Evolutionary conservation across 2,797 vertebrate species (phyloP).

Genomic region (Bufotes viridis): DNA sequence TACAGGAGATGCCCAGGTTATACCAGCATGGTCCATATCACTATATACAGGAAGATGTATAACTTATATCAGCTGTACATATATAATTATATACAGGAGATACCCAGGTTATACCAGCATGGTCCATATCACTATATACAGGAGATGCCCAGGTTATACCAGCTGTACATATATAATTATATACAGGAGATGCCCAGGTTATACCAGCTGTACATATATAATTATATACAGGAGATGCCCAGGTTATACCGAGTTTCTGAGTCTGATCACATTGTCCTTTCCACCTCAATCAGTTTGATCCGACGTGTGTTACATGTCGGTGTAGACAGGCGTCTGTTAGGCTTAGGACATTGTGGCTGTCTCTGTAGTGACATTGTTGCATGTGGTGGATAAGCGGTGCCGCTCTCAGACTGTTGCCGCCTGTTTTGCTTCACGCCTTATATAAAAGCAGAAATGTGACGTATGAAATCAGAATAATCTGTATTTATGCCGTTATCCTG

Average conservation of each 20-base stretch:
- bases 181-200: no score
- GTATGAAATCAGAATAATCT: neutral
- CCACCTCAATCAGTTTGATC: neutral
- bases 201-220: no score
- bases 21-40: no score
- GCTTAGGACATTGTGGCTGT: neutral
- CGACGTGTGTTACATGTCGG: neutral
- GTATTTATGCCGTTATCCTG: neutral
- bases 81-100: no score
- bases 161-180: no score
- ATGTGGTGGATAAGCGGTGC: neutral
- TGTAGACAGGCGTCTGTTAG: neutral
- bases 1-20: no score
- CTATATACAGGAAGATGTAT: no score
- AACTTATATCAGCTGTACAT: no score
- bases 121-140: no score
- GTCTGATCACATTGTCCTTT: neutral
- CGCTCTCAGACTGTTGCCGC: neutral
- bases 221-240: no score
- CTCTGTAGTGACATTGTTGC: neutral
- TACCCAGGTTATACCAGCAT: no score
- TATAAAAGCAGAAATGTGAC: neutral
- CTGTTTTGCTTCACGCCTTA: neutral
- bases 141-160: no score
- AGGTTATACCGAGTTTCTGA: neutral